Percentiles rank a stretch among this genome's conserved stretches.
Evolutionary conservation across 2,888 invertebrate genomes (phyloP).

Genomic region (Ophion obscuratus): DNA sequence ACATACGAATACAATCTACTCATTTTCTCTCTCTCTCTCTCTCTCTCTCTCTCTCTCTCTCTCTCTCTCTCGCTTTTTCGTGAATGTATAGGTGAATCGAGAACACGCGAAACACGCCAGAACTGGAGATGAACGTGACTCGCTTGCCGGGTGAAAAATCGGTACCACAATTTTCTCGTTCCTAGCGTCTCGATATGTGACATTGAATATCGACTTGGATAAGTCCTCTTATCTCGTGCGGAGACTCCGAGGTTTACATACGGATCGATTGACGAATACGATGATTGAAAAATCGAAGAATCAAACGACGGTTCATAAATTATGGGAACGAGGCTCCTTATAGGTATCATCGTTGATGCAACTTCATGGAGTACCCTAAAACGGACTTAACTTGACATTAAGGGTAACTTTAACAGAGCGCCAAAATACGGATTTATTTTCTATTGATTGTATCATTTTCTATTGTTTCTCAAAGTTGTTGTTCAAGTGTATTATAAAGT

Average conservation of each 20-base stretch:
- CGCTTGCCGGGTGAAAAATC: slow-evolving; percentile 35
- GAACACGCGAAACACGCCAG: slow-evolving; percentile 49
- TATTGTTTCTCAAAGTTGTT: too few species aligned
- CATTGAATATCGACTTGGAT: slow-evolving; percentile 2
- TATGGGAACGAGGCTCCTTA: background rate
- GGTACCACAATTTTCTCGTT: background rate
- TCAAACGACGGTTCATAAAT: background rate
- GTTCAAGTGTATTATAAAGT: too few species aligned
- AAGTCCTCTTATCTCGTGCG: background rate
- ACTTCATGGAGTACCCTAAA: background rate
- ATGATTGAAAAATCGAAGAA: background rate
- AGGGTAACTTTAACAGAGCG: too few species aligned
- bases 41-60: slow-evolving; percentile 4
- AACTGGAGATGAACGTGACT: slow-evolving; percentile 46
- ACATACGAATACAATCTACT: slow-evolving; percentile 18
- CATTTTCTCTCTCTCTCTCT: slow-evolving; percentile 16
- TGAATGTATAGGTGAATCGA: slow-evolving; percentile 14
- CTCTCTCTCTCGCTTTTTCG: slow-evolving; percentile 6
- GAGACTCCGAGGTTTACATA: background rate
- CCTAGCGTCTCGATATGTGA: slow-evolving; percentile 3
- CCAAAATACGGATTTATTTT: too few species aligned
- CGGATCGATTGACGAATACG: background rate
- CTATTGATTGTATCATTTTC: too few species aligned
- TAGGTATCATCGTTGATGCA: background rate
- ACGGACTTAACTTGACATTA: too few species aligned